Conservation (phyloP, 2,113 vertebrate genomes). For the Cochlearius cochlearius region DNA sequence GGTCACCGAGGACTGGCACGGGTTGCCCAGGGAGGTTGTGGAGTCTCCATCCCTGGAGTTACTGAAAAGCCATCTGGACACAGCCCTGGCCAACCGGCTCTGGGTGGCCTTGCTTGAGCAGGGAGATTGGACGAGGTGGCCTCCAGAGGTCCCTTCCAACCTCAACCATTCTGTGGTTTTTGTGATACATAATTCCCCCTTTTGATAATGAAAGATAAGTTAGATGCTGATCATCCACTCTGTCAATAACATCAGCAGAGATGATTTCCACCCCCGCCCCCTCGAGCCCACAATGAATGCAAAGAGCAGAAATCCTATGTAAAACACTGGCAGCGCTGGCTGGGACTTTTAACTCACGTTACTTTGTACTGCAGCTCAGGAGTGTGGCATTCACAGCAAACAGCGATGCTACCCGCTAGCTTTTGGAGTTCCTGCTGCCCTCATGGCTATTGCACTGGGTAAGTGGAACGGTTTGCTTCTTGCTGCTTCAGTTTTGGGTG, state of each 20-base stretch:
- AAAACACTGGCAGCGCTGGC: background rate
- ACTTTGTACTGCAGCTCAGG: slow-evolving; percentile 73
- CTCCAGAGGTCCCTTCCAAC: background rate
- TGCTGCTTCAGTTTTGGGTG: background rate
- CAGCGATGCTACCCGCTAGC: slow-evolving; percentile 91
- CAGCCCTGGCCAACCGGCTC: background rate
- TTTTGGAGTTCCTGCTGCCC: slow-evolving; percentile 90
- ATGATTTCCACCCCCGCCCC: too few species aligned
- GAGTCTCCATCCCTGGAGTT: background rate
- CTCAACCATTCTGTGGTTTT: background rate
- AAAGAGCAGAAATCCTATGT: background rate
- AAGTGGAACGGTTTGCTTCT: slow-evolving; percentile 57
- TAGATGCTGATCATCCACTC: background rate
- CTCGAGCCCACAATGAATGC: background rate
- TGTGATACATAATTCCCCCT: background rate
- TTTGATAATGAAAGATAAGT: background rate
- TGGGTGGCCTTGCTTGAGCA: background rate
- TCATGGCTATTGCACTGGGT: slow-evolving; percentile 90
- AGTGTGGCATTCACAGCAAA: slow-evolving; percentile 83
- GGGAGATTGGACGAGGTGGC: background rate
- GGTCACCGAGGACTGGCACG: background rate
- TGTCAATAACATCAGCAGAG: background rate
- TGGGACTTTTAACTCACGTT: background rate
- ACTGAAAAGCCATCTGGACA: background rate
- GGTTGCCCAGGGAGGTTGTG: background rate